Evolutionary conservation across 2,888 invertebrate species (phyloP).

Genomic region (Antheraea assamensis): DNA sequence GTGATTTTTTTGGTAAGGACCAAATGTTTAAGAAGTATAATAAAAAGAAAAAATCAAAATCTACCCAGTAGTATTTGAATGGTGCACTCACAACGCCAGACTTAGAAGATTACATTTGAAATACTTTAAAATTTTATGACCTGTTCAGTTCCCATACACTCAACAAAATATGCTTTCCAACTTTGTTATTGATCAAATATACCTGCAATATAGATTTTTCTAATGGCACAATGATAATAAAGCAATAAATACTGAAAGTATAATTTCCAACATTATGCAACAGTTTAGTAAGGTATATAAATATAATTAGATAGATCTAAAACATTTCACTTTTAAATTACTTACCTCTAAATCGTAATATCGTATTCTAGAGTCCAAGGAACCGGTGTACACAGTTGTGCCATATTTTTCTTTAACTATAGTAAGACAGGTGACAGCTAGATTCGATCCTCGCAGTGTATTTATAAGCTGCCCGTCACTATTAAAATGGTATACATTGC

Average conservation of each 20-base stretch:
- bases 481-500: conserved; percentile 84
- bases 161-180: not conserved
- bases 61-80: too few relatives aligned
- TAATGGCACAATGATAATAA: too few relatives aligned
- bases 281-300: not conserved
- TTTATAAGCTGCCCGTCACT: conserved; percentile 78
- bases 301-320: not conserved
- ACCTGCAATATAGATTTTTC: too few relatives aligned
- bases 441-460: conserved; percentile 81
- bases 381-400: conserved; percentile 83
- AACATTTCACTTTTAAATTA: conserved; percentile 1
- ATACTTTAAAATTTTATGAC: not conserved
- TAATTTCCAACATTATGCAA: not conserved
- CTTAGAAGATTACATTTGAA: too few relatives aligned
- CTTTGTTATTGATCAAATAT: not conserved
- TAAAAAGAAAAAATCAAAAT: too few relatives aligned
- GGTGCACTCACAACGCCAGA: too few relatives aligned
- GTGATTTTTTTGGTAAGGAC: too few relatives aligned
- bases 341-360: conserved; percentile 82
- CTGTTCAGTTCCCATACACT: not conserved
- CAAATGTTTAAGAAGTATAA: too few relatives aligned
- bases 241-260: too few relatives aligned
- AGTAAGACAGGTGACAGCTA: conserved; percentile 84
- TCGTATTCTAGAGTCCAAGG: conserved; percentile 83
- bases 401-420: conserved; percentile 74